These are phyloP conservation scores for Trissolcus brochymenae DNA, from an alignment of 2,888 invertebrate genomes.

Conservation along the genomic window DNA sequence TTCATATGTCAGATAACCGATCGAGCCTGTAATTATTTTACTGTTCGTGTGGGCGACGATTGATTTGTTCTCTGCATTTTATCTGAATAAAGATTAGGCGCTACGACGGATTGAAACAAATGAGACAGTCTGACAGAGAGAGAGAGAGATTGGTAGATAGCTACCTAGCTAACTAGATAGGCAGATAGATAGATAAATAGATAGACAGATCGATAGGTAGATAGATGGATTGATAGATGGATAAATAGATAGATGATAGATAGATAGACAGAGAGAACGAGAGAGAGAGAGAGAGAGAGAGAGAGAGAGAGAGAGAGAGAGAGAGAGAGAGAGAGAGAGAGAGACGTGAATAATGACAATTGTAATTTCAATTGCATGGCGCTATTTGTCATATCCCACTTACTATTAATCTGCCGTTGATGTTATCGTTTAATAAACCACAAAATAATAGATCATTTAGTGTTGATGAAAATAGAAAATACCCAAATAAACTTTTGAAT, in stretches of 20 bases:
- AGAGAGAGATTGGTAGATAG: too few species aligned
- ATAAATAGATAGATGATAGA: too few species aligned
- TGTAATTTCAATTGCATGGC: constrained; percentile 8
- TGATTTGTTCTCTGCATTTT: constrained; percentile 30
- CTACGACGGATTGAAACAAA: constrained; percentile 21
- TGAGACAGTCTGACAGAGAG: neutral
- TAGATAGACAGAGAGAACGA: too few species aligned
- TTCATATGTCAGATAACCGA: constrained; percentile 46
- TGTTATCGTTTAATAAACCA: constrained; percentile 14
- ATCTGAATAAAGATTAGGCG: constrained; percentile 30
- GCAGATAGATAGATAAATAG: too few species aligned
- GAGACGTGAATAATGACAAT: constrained; percentile 9
- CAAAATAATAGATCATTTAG: constrained; percentile 4
- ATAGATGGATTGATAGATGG: too few species aligned
- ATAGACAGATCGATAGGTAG: too few species aligned
- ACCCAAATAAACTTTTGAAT: neutral
- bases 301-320: too few species aligned
- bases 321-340: too few species aligned
- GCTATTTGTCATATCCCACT: neutral
- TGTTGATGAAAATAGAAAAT: neutral
- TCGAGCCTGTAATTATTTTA: constrained; percentile 32
- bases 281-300: too few species aligned
- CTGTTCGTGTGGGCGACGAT: constrained; percentile 26
- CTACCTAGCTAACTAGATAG: too few species aligned
- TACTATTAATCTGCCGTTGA: constrained; percentile 9